Evolutionary conservation across 2,797 vertebrate species (phyloP).

Genomic region (Muscicapa comitata): DNA sequence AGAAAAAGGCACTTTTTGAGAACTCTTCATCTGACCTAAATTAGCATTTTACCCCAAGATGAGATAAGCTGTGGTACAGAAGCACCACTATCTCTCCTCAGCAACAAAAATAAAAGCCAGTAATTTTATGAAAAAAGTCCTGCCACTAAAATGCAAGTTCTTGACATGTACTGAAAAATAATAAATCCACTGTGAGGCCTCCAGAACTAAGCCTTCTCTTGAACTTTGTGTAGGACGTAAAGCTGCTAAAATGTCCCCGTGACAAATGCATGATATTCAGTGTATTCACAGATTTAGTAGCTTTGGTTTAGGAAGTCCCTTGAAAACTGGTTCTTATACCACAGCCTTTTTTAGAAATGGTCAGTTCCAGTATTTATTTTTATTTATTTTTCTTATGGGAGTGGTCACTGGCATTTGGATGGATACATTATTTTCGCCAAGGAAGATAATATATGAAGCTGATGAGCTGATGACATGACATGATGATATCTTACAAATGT

Average conservation of each 20-base stretch:
- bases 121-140: not conserved
- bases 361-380: not conserved
- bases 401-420: not conserved
- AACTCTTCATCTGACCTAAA: not conserved
- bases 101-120: not conserved
- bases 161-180: not conserved
- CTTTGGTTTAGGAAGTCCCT: not conserved
- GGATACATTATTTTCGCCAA: not conserved
- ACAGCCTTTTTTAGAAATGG: not conserved
- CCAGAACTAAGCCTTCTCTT: not conserved
- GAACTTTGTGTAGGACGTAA: not conserved
- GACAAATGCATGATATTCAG: not conserved
- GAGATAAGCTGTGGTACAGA: not conserved
- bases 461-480: constrained; percentile 11
- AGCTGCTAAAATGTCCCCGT: not conserved
- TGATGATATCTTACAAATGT: not conserved
- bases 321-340: not conserved
- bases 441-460: not conserved
- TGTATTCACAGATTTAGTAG: not conserved
- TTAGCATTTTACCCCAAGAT: not conserved
- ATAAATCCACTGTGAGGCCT: not conserved
- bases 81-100: not conserved
- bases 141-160: not conserved
- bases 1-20: not conserved
- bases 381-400: not conserved